phyloP scores from a whole-genome alignment of 2,113 vertebrate genomes.

The Paralichthys olivaceus region DNA sequence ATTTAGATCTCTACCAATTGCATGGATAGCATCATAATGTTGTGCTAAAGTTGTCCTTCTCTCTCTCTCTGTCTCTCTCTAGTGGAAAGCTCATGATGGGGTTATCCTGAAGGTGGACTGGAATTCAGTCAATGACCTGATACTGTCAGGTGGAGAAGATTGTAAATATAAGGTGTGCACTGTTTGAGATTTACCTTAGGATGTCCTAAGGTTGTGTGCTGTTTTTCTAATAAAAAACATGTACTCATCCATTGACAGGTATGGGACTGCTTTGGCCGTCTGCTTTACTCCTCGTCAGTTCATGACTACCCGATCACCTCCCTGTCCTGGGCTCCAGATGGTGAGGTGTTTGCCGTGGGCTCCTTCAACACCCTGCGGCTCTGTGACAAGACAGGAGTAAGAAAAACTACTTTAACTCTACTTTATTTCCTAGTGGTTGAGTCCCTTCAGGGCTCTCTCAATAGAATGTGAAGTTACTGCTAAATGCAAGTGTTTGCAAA shows the following conservation, averaged over 20 bases:
- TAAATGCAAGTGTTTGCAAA: too few species aligned
- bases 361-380: slow-evolving; percentile 94
- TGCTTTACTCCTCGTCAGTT: slow-evolving; percentile 85
- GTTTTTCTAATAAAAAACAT: not conserved
- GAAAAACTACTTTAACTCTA: slow-evolving; percentile 51
- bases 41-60: not conserved
- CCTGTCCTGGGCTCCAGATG: slow-evolving; percentile 93
- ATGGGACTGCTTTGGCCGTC: slow-evolving; percentile 93
- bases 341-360: slow-evolving; percentile 95
- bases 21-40: slow-evolving; percentile 3
- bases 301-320: slow-evolving; percentile 94
- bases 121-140: slow-evolving; percentile 95
- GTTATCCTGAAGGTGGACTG: slow-evolving; percentile 95
- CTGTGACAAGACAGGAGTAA: slow-evolving; percentile 97
- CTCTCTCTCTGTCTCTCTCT: slow-evolving; percentile 42
- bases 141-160: slow-evolving; percentile 96
- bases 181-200: not conserved
- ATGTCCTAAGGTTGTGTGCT: not conserved
- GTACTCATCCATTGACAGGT: slow-evolving; percentile 80
- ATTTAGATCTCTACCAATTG: not conserved
- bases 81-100: slow-evolving; percentile 99
- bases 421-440: not conserved
- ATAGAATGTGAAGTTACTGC: not conserved
- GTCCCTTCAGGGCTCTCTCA: not conserved
- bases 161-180: slow-evolving; percentile 93